Base-by-base conservation (phyloP, 2,888 invertebrate genomes). In the Pseudococcus jackbeardsleyi region DNA sequence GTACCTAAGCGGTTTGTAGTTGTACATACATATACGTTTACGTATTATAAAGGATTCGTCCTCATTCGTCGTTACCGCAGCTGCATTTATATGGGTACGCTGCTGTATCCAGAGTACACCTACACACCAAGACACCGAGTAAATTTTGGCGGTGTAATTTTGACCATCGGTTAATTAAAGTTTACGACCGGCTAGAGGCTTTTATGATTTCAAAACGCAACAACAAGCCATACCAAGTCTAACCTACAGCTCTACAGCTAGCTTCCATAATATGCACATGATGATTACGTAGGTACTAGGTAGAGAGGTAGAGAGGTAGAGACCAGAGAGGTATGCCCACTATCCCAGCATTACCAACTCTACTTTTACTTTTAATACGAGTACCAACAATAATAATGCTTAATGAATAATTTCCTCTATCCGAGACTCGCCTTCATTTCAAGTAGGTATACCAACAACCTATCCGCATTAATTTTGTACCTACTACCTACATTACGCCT, bases 151-250 rank as follows among this genome's bases (percentile, higher is more conserved):
- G 11, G 64, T 19, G 64, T 64, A 64, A 64, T 64, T 64, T 64
- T 22, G 64, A 64, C 64, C 64, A 64, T 64, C 64, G 64, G 19
- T 64, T 64, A 64, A 64, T 64, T 64, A 64, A 64, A 64, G 64
- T 64, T 64, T 64, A 64, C 64, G 64, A 64, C 64, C 64, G 64
- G 22, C 64, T 22, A 64, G 64, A 64, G 64, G 64, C 19, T 64
- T 64, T 64, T 64, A 64, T 64, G 64, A 64, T 64, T 64, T 64
- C 19, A 64, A 22, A 64, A 64, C 9, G 64, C 12, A 64, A 22
- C 12, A 64, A 22, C 50, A 17, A 50, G 46, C 26, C 26, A 33
- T 33, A 33, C 26, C 26, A 33, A 33, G 26, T 33, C 26, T 4
- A 50, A 50, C 50, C 50, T 17, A 50, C 17, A 15, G 15, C 9